Evolutionary conservation across 2,113 vertebrate genomes (phyloP), one percentile per base, ranked within the genome.

Genomic region (Erinaceus europaeus): DNA sequence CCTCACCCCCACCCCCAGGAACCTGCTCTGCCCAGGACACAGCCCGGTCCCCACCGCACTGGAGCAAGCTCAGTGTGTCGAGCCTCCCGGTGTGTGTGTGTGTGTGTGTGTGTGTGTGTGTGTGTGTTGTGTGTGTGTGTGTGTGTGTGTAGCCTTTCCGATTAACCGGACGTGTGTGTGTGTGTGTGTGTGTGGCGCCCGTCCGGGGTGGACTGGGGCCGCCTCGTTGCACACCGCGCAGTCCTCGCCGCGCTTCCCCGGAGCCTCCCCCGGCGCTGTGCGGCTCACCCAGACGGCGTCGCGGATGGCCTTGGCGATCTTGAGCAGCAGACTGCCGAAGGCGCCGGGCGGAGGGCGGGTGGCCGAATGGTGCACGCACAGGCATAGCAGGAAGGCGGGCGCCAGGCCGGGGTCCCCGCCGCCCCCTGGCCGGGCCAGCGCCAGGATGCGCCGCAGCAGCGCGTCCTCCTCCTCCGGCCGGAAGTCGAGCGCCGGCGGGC

Each of bases 301-400:
- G 68, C 99, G 98, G 93, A 99, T 98, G 90, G 96, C 96, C 89
- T 97, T 97, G 61, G 98, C 98, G 0, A 97, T 98, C 97, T 98
- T 99, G 57, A 99, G 98, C 84, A 99, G 97, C 48, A 99, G 97
- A 92, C 98, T 98, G 53, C 98, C 98, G 0, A 99, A 99, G 55
- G 98, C 97, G 2, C 98, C 98, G 0, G 98, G 98, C 83, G 97
- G 94, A 17, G 98, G 98, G 90, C 72, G 96, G 40, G 97, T 97
- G 86, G 99, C 99, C 0, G 98, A 98, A 95, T 99, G 98, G 93
- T 99, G 98, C 94, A 99, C 96, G 96, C 98, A 99, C 87, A 99
- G 97, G 95, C 99, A 99, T 78, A 99, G 97, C 69, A 99, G 97
- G 96, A 99, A 99, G 90, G 99, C 98, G 0, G 99, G 98, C 0